Conservation (phyloP, 2,888 invertebrate genomes). For the Homarus gammarus region DNA sequence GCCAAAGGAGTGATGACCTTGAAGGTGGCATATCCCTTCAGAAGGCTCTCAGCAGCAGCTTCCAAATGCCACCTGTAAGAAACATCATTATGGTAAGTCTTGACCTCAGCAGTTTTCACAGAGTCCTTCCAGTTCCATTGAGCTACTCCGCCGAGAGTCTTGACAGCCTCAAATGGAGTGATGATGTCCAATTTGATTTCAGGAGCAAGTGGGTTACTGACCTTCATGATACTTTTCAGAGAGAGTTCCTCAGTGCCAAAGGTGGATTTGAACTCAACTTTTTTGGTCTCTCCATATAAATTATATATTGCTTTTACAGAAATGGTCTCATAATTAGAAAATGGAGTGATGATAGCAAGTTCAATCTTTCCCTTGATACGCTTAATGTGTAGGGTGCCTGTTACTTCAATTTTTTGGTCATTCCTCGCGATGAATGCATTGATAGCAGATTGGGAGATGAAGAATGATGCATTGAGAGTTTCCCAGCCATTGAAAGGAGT, state of each 20-base stretch:
- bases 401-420: conserved; percentile 59
- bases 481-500: conserved; percentile 65
- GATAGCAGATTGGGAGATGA: conserved; percentile 55
- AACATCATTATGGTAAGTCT: conserved; percentile 38
- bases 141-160: conserved; percentile 53
- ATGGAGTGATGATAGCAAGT: conserved; percentile 50
- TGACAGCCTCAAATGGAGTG: conserved; percentile 66
- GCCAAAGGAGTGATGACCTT: conserved; percentile 43
- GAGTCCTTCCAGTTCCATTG: conserved; percentile 58
- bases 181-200: conserved; percentile 61
- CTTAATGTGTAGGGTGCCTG: conserved; percentile 46
- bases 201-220: conserved; percentile 32
- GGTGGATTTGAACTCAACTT: conserved; percentile 29
- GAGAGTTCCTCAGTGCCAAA: conserved; percentile 46
- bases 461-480: conserved; percentile 45
- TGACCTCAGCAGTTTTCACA: conserved; percentile 34
- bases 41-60: conserved; percentile 25
- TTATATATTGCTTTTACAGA: conserved; percentile 30
- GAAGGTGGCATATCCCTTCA: conserved; percentile 21
- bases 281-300: conserved; percentile 35
- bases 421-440: conserved; percentile 41
- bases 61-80: conserved; percentile 56
- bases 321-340: conserved; percentile 23
- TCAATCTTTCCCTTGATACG: conserved; percentile 34
- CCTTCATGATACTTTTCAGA: conserved; percentile 31